Conservation (phyloP, 2,888 invertebrate genomes). For the Hyposoter didymator region DNA sequence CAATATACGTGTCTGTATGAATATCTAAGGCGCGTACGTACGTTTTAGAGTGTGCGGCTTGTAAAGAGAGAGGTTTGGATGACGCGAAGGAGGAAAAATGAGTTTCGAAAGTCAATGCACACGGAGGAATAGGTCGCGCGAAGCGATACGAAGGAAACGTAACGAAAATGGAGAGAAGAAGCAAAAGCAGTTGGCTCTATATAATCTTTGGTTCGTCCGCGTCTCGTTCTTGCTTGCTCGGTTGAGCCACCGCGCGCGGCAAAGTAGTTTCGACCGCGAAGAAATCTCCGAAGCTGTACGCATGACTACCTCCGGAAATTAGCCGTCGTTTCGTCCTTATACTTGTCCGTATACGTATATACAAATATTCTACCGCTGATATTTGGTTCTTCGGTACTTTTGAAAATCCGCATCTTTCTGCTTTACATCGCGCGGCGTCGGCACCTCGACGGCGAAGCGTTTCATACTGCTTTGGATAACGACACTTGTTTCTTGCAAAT, state of each 20-base stretch:
- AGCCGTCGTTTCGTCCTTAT: slow-evolving; percentile 67
- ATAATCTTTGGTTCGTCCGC: slow-evolving; percentile 27
- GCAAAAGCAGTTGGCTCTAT: slow-evolving; percentile 47
- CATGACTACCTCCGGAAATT: slow-evolving; percentile 74
- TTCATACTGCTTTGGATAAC: slow-evolving; percentile 30
- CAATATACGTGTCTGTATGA: neutral
- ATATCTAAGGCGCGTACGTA: neutral
- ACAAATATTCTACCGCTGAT: neutral
- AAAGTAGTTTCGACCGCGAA: slow-evolving; percentile 61
- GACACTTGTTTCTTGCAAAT: slow-evolving; percentile 11
- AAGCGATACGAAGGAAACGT: slow-evolving; percentile 6
- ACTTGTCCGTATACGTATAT: slow-evolving; percentile 19
- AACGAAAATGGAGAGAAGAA: slow-evolving; percentile 41
- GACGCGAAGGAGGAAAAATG: slow-evolving; percentile 43
- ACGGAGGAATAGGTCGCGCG: neutral
- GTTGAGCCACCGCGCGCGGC: slow-evolving; percentile 27
- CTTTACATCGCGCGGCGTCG: too few relatives aligned
- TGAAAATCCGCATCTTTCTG: slow-evolving; percentile 50
- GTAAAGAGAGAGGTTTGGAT: slow-evolving; percentile 31
- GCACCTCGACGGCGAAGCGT: neutral
- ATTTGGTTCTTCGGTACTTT: slow-evolving; percentile 41
- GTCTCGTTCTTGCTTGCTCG: slow-evolving; percentile 34
- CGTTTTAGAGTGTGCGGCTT: neutral
- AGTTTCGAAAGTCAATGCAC: neutral
- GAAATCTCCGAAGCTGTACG: slow-evolving; percentile 67